Evolutionary conservation across 1,140 invertebrate species (phyloP), one percentile per base, ranked within the genome.

Genomic region (Paraescarpia echinospica): DNA sequence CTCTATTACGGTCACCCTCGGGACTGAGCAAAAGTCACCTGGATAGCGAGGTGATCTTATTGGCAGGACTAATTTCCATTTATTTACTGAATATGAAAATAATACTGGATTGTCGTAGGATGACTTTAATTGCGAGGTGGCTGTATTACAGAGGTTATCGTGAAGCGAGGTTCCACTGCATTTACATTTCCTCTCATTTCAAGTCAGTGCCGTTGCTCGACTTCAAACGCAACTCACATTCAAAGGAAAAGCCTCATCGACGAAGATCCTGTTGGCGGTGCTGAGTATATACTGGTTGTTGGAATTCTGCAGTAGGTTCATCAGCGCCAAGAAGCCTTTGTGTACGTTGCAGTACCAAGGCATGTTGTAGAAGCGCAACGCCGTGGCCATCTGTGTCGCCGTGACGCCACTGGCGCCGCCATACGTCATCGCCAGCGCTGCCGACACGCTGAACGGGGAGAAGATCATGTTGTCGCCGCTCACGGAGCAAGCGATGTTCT

Each of bases 381-480:
- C 77, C 41, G 89, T 48, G 33, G 77, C 92, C 91, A 94, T 59
- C 91, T 94, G 89, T 33, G 95, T 93, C 93, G 98, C 98, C 0
- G 98, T 98, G 22, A 97, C 96, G 6, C 97, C 97, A 0, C 96
- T 97, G 0, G 98, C 95, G 0, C 98, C 97, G 94, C 98, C 98
- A 94, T 98, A 98, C 0, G 98, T 97, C n/a, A 98, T 96, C 31
- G 97, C 95, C 22, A 99, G 94, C 0, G 98, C 97, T 93, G 98
- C 97, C 94, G 98, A 97, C 31, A 98, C 97, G 93, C 98, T 98
- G 95, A 98, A 97, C 0, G 59, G 92, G 14, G 92, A 92, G 51
- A 92, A 89, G 92, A 92, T 88, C 51, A 92, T 33, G 18, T 92
- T 92, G 8, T 88, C 91, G 51, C 33, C 77, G 34, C 22, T 22